Base-by-base conservation (phyloP, 2,888 invertebrate genomes). In the Meliscaeva auricollis region DNA sequence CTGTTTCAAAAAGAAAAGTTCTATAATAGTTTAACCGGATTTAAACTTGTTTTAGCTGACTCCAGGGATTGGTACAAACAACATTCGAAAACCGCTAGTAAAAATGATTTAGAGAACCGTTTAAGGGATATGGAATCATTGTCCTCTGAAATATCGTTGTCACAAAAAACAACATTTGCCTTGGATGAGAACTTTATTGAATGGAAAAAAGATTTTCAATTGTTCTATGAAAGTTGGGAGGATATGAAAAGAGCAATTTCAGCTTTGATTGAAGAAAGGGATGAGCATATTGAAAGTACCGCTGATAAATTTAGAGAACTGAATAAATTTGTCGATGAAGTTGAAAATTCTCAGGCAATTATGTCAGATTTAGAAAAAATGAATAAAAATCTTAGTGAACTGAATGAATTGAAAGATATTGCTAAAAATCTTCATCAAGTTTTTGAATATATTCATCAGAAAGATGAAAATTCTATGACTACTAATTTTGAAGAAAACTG, bases 281-380 rank as follows among this genome's bases (percentile, higher is more conserved):
- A 93, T 60, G 93, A 94, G 0, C 92, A 94, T 48, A 93, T 94
- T 84, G 93, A 93, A 46, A 91, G 94, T 46, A 52, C 48, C 5
- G 76, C 76, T 17, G 68, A 80, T 8, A 83, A 88, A 38, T 54
- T 89, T 0, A 87, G 89, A 9, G 80, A 88, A 38, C 69, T 92
- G 3, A 88, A 90, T 15, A 87, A 89, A 5, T 91, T 91, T 72
- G 88, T 91, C 1, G 84, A 87, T 0, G 88, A 88, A 26, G 81
- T 88, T 15, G 87, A 87, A 30, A 22, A 60, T 5, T 87, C 89
- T 0, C 88, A 89, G 44, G 90, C 92, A 30, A 81, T 91, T 0
- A 90, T 91, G 0, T 88, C 91, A 0, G 88, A 89, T 35, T 72
- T 90, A 44, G 88, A 88, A 1, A 87, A 88, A 11, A 92, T 92